These are phyloP conservation scores for Polydrusus cervinus DNA, from an alignment of 2,888 invertebrate species.

Conservation along the genomic window DNA sequence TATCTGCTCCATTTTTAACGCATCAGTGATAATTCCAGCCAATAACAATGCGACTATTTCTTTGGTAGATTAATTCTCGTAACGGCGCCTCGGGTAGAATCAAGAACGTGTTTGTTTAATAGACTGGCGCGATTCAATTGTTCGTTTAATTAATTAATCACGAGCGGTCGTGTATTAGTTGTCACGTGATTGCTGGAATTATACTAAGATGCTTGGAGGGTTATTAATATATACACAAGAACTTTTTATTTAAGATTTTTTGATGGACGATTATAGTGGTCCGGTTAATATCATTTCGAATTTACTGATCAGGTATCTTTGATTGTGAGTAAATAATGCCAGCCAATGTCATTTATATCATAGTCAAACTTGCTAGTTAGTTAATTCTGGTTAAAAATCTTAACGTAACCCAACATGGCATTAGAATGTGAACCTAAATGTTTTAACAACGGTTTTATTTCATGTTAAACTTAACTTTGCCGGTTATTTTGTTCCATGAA, in stretches of 20 bases:
- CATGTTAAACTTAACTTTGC: neutral
- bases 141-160: slow-evolving; percentile 16
- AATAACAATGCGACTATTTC: neutral
- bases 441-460: neutral
- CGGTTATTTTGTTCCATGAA: neutral
- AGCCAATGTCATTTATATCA: too few species aligned
- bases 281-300: too few species aligned
- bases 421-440: neutral
- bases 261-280: too few species aligned
- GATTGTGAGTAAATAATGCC: too few species aligned
- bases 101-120: slow-evolving; percentile 10
- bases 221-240: too few species aligned
- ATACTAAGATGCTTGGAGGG: neutral
- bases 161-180: slow-evolving; percentile 1
- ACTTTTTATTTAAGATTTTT: too few species aligned
- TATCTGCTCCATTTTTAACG: neutral
- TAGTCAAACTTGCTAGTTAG: too few species aligned
- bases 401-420: too few species aligned
- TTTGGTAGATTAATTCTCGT: neutral
- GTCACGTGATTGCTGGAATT: slow-evolving; percentile 16
- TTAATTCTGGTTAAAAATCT: too few species aligned
- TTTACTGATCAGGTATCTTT: too few species aligned
- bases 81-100: slow-evolving; percentile 6
- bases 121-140: slow-evolving; percentile 15
- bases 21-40: neutral